Evolutionary conservation across 2,113 vertebrate species (phyloP), one percentile per base, ranked within the genome.

Genomic region (Cromileptes altivelis): DNA sequence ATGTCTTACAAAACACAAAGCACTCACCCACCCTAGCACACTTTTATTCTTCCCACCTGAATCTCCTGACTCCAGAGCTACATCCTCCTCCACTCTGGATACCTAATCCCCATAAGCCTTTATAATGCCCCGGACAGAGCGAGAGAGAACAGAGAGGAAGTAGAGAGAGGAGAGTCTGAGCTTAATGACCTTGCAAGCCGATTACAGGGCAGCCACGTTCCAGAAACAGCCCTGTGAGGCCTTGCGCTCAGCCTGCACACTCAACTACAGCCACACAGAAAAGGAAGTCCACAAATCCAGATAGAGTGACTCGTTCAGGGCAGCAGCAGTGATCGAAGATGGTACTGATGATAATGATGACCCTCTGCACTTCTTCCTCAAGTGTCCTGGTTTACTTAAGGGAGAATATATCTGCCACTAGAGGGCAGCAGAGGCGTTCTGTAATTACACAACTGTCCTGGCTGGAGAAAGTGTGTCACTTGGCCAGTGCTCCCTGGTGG

Each of bases 61-160:
- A 72, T 77, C 71, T 86, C 80, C 73, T 82, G 75, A 86, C 70
- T 82, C 50, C 52, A 72, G 50, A 37, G n/a, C 79, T 63, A 27
- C 72, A 68, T 83, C 75, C 56, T 86, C 85, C 78, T 78, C 58
- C 80, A 47, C 63, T 58, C 72, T 83, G 77, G 65, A 83, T 70
- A 80, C 77, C 74, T 92, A 92, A 94, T 93, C 89, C 80, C 58
- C 58, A 81, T 92, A 94, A 94, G 85, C 74, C 70, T 33, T 3
- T 23, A 61, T 93, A 92, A 91, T 92, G 76, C 84, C 78, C 69
- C 2, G 27, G 53, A 47, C 42, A 70, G 53, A 67, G 57, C n/a
- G 73, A 53, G 15, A 56, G 40, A 30, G 58, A 25, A 53, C 4
- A 56, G 53, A 63, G 80, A 45, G 56, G 58, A 75, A 75, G 65